Evolutionary conservation across 1,140 invertebrate genomes (phyloP).

Genomic region (Holotrichia oblita): DNA sequence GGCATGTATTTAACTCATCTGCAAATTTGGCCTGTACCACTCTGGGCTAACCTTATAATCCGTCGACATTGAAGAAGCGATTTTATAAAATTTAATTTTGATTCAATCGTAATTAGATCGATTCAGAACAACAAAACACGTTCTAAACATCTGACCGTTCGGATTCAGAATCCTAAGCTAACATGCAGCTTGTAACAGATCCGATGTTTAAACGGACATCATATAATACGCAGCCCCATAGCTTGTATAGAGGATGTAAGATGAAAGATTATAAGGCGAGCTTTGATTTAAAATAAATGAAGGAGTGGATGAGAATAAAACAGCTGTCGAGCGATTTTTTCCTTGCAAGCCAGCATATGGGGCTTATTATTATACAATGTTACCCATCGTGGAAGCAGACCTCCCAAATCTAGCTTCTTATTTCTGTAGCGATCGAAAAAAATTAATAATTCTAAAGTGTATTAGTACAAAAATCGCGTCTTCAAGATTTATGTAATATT

Average conservation of each 20-base stretch:
- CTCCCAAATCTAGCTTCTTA: constrained; percentile 28
- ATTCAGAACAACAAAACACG: not conserved
- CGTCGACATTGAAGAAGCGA: not conserved
- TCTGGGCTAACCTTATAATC: not conserved
- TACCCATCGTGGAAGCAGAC: constrained; percentile 21
- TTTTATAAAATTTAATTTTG: not conserved
- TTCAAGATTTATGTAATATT: not conserved
- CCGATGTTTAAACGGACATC: not conserved
- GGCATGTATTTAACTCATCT: constrained; percentile 17
- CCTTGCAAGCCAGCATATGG: not conserved
- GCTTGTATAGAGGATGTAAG: not conserved
- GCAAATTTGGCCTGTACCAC: not conserved
- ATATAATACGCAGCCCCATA: not conserved
- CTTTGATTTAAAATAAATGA: not conserved
- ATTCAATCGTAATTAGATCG: not conserved
- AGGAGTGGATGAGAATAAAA: constrained; percentile 2
- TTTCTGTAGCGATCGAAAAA: not conserved
- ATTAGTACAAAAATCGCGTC: constrained; percentile 11
- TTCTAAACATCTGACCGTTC: not conserved
- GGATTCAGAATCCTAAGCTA: constrained; percentile 1
- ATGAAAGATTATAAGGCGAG: not conserved
- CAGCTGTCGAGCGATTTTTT: constrained; percentile 13
- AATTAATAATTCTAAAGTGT: not conserved
- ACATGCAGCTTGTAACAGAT: constrained; percentile 16
- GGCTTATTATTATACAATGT: not conserved